Base-by-base conservation (phyloP, 1,140 invertebrate genomes). In the Cylas formicarius region DNA sequence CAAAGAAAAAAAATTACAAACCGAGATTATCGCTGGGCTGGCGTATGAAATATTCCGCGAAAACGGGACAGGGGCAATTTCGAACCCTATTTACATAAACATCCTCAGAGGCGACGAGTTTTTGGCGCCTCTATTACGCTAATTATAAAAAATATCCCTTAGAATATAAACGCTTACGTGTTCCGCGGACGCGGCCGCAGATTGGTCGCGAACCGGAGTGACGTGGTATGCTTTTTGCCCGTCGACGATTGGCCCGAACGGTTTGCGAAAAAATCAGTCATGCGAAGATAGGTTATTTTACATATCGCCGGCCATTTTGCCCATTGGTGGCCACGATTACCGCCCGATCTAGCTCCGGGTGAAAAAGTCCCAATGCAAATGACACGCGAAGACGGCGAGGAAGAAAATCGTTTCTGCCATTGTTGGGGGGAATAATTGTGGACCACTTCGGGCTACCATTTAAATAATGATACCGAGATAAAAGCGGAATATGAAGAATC, bases 371-470 rank as follows among this genome's bases (percentile, higher is more conserved):
- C 28, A n/a, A 31, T 31, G 28, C 28, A 31, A 31, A 31, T 31
- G 28, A 31, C 28, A 31, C 2, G 18, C 13, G 28, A 16, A 16
- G 4, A 6, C 28, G 28, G 28, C 7, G 28, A 31, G 14, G n/a
- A 17, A 31, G 18, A 17, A 31, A 31, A 16, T 31, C 18, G 18
- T 31, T 31, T 31, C 28, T 31, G 8, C 28, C 28, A 31, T 31
- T 31, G 28, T 31, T n/a, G 28, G 28, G 24, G 7, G 14, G n/a
- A 31, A 31, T 31, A 31, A 31, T 31, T 31, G 28, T 31, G 28
- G 28, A 17, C 28, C 8, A 31, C 28, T 31, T 16, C 18, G 28
- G 28, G 28, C 13, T 31, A 16, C 18, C 28, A 31, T 31, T 31
- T 31, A 31, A 31, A 31, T 31, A 31, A 31, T 31, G 28, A 31